phyloP scores from a whole-genome alignment of 1,140 invertebrate genomes.

The Ruditapes philippinarum region DNA sequence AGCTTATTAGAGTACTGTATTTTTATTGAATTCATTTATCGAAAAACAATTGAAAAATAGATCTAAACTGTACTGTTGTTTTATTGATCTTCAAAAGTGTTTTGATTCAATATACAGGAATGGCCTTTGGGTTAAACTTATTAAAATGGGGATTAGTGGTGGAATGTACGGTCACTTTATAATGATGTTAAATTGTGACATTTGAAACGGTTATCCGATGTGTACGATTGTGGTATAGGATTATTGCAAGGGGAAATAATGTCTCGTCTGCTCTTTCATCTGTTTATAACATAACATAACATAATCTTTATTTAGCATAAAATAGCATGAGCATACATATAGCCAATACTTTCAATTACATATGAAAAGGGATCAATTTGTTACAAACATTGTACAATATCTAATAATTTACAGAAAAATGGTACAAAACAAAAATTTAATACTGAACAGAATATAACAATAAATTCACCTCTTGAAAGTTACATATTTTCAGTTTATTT shows the following conservation, averaged over 20 bases:
- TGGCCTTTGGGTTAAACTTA: constrained; percentile 25
- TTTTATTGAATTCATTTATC: constrained; percentile 35
- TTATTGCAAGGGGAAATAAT: constrained; percentile 43
- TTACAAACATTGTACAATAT: too few relatives aligned
- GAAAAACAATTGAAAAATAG: constrained; percentile 14
- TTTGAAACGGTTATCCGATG: not conserved
- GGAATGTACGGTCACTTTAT: constrained; percentile 28
- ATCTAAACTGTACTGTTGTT: not conserved
- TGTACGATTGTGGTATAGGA: constrained; percentile 16
- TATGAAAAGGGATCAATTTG: too few relatives aligned
- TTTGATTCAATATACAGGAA: constrained; percentile 20
- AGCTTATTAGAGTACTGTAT: constrained; percentile 36
- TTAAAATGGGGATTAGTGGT: not conserved
- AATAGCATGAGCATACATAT: too few relatives aligned
- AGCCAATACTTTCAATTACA: too few relatives aligned
- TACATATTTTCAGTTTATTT: too few relatives aligned
- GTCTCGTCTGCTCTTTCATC: not conserved
- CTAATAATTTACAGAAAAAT: too few relatives aligned
- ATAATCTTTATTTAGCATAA: too few relatives aligned
- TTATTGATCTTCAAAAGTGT: constrained; percentile 21
- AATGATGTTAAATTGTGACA: constrained; percentile 16
- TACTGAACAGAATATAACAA: too few relatives aligned
- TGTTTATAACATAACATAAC: too few relatives aligned
- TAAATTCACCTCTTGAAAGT: too few relatives aligned
- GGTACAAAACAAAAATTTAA: too few relatives aligned